A percentile compares a stretch with the other conserved stretches of the same genome.
phyloP scores from a whole-genome alignment of 2,888 invertebrate genomes.

The Trichopria drosophilae region DNA sequence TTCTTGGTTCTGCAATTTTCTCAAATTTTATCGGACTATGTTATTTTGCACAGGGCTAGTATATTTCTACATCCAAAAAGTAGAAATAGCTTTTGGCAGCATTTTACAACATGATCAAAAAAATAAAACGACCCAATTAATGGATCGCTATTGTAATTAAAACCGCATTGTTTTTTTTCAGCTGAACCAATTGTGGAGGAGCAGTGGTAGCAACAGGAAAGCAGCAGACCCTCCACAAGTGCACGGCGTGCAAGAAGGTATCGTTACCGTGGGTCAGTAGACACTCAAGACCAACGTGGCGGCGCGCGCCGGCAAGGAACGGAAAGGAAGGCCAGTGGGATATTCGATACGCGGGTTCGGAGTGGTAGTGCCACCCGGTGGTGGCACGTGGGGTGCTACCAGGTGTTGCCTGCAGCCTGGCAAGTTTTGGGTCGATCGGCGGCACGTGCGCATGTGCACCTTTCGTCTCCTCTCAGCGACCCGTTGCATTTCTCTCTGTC shows the following conservation, averaged over 20 bases:
- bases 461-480: no score
- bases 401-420: constrained; percentile 50
- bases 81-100: no score
- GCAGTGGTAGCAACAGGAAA: no score
- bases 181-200: constrained; percentile 2
- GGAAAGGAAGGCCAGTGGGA: constrained; percentile 44
- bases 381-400: constrained; percentile 51
- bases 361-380: constrained; percentile 45
- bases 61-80: no score
- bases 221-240: no score
- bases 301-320: constrained; percentile 11
- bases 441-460: constrained; percentile 45
- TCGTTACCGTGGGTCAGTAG: constrained; percentile 50
- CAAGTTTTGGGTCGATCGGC: constrained; percentile 42
- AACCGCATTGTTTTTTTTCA: background rate
- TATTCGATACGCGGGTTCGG: constrained; percentile 44
- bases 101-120: no score
- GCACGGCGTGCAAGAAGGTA: constrained; percentile 33
- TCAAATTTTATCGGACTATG: no score
- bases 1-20: no score
- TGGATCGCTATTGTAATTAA: constrained; percentile 1
- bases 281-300: constrained; percentile 26
- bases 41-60: no score
- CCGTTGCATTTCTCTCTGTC: constrained; percentile 23
- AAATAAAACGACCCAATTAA: no score